These are phyloP conservation scores for Hanleya hanleyi DNA, from an alignment of 2,888 invertebrate species.

Conservation along the genomic window DNA sequence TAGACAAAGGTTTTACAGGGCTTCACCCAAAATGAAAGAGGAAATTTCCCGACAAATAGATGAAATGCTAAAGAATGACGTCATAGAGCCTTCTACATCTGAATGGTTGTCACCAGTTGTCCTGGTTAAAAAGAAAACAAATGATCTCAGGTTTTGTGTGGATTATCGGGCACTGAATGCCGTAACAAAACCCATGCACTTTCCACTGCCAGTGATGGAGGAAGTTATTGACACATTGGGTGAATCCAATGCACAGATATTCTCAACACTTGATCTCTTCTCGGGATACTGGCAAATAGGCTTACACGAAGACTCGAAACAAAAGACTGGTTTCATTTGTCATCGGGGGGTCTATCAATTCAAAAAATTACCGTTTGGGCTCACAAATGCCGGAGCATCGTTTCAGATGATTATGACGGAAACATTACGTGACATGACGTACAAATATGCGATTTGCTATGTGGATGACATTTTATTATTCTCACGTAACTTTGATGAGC, in stretches of 20 bases:
- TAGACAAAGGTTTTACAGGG: slow-evolving; percentile 9
- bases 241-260: slow-evolving; percentile 20
- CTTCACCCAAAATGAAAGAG: neutral
- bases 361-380: slow-evolving; percentile 5
- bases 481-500: no score
- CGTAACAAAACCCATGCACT: slow-evolving; percentile 14
- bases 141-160: slow-evolving; percentile 3
- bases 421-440: slow-evolving; percentile 9
- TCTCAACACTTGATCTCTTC: slow-evolving; percentile 17
- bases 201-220: slow-evolving; percentile 23
- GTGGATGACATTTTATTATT: no score
- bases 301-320: neutral
- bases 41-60: neutral
- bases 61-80: slow-evolving; percentile 16
- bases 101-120: slow-evolving; percentile 1
- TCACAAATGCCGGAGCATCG: neutral
- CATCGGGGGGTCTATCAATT: neutral
- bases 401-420: slow-evolving; percentile 7
- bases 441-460: no score
- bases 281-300: slow-evolving; percentile 14
- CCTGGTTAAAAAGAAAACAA: neutral
- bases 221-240: slow-evolving; percentile 26
- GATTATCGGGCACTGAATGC: slow-evolving; percentile 18
- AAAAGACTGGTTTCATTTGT: slow-evolving; percentile 8
- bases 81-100: slow-evolving; percentile 8